Evolutionary conservation across 2,113 vertebrate genomes (phyloP).

Genomic region (Alouatta palliata): DNA sequence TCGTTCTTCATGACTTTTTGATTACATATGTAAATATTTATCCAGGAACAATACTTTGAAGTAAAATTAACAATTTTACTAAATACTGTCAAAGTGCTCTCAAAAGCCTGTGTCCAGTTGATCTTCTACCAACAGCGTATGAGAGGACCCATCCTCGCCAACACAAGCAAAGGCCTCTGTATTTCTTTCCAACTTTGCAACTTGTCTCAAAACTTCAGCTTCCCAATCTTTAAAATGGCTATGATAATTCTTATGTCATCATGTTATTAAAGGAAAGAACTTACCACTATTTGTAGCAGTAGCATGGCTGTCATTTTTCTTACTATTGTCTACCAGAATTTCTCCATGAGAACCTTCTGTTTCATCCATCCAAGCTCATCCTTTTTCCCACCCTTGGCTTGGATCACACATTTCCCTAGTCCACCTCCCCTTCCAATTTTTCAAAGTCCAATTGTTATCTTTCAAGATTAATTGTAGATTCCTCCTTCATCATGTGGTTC

Average conservation of each 20-base stretch:
- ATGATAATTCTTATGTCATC: not conserved
- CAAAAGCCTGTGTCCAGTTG: not conserved
- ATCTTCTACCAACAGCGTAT: accelerated
- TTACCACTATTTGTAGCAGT: accelerated
- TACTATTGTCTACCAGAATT: not conserved
- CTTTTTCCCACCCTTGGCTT: not conserved
- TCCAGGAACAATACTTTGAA: not conserved
- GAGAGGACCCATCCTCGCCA: not conserved
- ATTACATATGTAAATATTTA: not conserved
- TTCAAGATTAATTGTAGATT: not conserved
- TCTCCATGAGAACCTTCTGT: not conserved
- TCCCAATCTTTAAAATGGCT: not conserved
- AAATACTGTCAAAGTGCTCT: not conserved
- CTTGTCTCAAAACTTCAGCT: not conserved
- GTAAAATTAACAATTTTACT: not conserved
- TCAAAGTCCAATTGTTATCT: not conserved
- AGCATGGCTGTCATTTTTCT: not conserved
- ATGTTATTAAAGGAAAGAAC: not conserved
- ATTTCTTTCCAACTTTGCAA: not conserved
- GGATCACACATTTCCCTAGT: not conserved
- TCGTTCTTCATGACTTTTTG: not conserved
- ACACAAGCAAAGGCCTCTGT: not conserved
- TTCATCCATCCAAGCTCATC: not conserved
- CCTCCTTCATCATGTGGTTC: not conserved
- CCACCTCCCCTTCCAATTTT: not conserved